Base-by-base conservation (phyloP, 2,113 vertebrate species). In the Bambusicola thoracicus region DNA sequence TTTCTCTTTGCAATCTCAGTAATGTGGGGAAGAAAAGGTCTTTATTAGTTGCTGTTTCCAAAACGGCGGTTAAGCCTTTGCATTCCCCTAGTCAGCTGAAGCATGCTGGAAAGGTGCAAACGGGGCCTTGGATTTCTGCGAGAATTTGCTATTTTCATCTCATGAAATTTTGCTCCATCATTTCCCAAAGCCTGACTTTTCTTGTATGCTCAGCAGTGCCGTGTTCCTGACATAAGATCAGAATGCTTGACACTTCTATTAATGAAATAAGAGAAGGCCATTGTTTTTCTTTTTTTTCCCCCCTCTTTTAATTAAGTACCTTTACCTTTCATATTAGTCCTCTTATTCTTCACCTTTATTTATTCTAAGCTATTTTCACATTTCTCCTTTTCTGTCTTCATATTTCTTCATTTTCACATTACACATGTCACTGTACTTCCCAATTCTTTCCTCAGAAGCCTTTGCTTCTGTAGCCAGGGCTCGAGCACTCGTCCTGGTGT, bases 21-120 rank as follows among this genome's bases (percentile, higher is more conserved):
- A n/a, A 69, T 0, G 0, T 48, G 12, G 70, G 30, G 24, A 46
- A 25, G 29, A 46, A 44, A 67, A 68, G 32, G 16, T 34, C 14
- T 55, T 18, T 74, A 43, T n/a, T 43, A 14, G 15, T 25, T 41
- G 51, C 22, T 58, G 53, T 43, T 27, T n/a, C 53, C 30, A 58
- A 74, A 87, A 72, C 25, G 25, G 14, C 6, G 4, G 27, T 61
- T 58, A 32, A 53, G 59, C 40, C 90, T 95, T 77, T 80, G 8
- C 41, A 19, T 83, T 88, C 40, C 25, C 17, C 5, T 32, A 40
- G 15, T 14, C 19, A 85, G 8, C 40, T 88, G 40, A 73, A 93
- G 48, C 24, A 62, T 81, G 20, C 27, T 88, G 89, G 86, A 58
- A 88, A 44, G 25, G 2, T 83, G 34, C 62, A 65, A 3, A 58